Conservation (phyloP, 2,113 vertebrate genomes). For the Fregetta grallaria region DNA sequence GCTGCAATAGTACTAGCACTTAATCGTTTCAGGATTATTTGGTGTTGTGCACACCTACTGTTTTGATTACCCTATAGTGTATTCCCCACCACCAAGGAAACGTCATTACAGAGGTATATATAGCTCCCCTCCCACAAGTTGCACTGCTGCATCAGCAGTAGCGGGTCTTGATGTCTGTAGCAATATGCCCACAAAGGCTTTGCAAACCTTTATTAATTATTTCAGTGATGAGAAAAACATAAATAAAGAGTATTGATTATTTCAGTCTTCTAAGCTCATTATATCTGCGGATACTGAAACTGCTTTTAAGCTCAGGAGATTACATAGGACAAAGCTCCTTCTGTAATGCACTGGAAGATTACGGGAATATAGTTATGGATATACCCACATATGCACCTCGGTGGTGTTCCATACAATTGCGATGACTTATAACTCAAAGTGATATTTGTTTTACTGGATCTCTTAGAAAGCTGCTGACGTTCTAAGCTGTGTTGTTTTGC, state of each 20-base stretch:
- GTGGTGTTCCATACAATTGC: background rate
- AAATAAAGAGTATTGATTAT: background rate
- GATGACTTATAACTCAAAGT: background rate
- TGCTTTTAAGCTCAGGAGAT: background rate
- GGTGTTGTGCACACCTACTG: fast-evolving
- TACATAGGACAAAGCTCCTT: background rate
- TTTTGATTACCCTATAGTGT: background rate
- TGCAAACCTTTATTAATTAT: background rate
- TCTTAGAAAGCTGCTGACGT: background rate
- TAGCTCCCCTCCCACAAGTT: background rate
- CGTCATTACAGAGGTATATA: background rate
- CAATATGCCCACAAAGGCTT: background rate
- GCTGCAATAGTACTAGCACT: background rate
- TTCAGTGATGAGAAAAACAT: background rate
- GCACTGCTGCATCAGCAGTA: background rate
- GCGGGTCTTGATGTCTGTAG: background rate
- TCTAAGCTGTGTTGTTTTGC: background rate
- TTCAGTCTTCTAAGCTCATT: background rate
- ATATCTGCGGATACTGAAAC: background rate
- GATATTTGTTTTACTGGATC: background rate
- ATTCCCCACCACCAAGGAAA: background rate
- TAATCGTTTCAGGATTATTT: background rate
- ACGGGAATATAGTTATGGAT: background rate
- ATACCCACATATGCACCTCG: background rate
- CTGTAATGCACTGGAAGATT: background rate